Percentiles rank a stretch among this genome's conserved stretches.
phyloP scores from a whole-genome alignment of 2,888 invertebrate species.

The Chrysolina oricalcia region DNA sequence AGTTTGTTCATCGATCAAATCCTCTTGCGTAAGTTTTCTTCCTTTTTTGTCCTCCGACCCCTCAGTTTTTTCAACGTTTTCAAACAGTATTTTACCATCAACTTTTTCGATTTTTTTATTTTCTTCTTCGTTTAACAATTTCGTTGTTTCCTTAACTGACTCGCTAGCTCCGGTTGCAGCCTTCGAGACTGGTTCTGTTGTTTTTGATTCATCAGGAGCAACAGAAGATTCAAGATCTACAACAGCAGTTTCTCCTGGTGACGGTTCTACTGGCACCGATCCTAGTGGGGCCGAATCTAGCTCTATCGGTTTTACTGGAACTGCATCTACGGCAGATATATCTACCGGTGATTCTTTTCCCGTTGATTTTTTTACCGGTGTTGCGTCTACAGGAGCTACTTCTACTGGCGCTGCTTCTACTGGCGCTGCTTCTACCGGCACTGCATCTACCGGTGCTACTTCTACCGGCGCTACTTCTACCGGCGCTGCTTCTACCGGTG shows the following conservation, averaged over 20 bases:
- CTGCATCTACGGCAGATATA: too few species aligned
- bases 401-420: not conserved
- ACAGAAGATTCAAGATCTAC: too few species aligned
- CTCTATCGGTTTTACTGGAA: too few species aligned
- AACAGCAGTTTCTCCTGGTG: too few species aligned
- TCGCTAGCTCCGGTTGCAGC: not conserved
- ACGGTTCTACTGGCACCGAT: constrained; percentile 33
- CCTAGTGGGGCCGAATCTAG: constrained; percentile 7
- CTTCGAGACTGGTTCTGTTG: constrained; percentile 34
- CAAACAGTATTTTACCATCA: constrained; percentile 15
- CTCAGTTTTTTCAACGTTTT: not conserved
- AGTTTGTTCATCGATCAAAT: constrained; percentile 49
- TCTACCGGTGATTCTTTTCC: not conserved
- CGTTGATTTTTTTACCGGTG: constrained; percentile 30
- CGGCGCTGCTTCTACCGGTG: not conserved
- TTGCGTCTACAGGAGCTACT: not conserved
- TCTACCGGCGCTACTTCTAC: not conserved
- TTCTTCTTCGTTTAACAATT: not conserved
- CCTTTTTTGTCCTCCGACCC: not conserved
- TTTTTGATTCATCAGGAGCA: constrained; percentile 23
- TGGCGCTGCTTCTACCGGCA: not conserved
- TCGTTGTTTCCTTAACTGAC: not conserved
- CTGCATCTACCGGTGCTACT: not conserved
- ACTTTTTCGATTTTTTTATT: constrained; percentile 23
- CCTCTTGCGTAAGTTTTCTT: constrained; percentile 36